A percentile compares a stretch with the other conserved stretches of the same genome.
These are phyloP conservation scores for Cotesia typhae DNA, from an alignment of 1,140 invertebrate species.

Conservation along the genomic window DNA sequence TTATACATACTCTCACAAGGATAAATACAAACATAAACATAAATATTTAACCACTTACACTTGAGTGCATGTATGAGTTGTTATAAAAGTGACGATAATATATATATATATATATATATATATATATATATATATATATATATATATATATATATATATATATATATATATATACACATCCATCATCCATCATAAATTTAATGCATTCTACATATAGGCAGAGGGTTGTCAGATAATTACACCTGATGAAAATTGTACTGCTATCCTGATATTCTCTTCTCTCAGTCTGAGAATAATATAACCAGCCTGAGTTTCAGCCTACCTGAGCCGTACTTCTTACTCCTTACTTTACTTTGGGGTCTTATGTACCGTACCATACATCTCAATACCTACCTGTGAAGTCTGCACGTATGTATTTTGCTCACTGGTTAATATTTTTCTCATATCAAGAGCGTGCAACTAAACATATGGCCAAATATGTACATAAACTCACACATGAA, in stretches of 20 bases:
- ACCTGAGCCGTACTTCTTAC: too few species aligned
- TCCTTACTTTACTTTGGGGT: too few species aligned
- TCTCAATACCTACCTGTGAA: conserved; percentile 48
- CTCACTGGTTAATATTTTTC: neutral
- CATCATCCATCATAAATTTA: conserved; percentile 26
- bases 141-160: conserved; percentile 18
- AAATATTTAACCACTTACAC: conserved; percentile 8
- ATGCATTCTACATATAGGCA: conserved; percentile 41
- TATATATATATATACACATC: conserved; percentile 20
- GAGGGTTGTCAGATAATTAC: conserved; percentile 53
- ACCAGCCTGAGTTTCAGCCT: too few species aligned
- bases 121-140: conserved; percentile 18
- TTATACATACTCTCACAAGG: conserved; percentile 10
- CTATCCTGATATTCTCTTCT: conserved; percentile 1
- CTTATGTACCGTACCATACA: conserved; percentile 34
- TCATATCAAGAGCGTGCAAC: neutral
- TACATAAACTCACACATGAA: too few species aligned
- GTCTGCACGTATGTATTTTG: conserved; percentile 6
- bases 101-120: conserved; percentile 16
- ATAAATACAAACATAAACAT: neutral
- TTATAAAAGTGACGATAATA: conserved; percentile 13
- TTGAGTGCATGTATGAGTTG: neutral
- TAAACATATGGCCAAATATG: neutral
- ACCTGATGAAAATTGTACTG: conserved; percentile 55
- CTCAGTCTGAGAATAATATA: too few species aligned